Evolutionary conservation across 1,140 invertebrate genomes (phyloP).

Genomic region (Scaptodrosophila lebanonensis): DNA sequence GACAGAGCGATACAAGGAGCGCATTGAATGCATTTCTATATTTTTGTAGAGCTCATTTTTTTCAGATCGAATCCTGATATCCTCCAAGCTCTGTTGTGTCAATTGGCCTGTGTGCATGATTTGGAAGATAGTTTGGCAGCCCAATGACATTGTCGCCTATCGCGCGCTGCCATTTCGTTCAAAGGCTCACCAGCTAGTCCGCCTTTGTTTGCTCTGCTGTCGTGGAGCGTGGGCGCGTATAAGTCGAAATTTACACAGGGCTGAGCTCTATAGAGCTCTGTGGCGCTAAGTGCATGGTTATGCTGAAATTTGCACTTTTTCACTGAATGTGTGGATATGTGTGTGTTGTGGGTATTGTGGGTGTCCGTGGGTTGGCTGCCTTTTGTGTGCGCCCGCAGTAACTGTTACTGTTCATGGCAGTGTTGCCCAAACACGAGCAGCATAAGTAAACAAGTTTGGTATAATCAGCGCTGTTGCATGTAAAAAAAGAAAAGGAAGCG

Average conservation of each 20-base stretch:
- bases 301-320: conserved; percentile 68
- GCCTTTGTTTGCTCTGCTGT: conserved; percentile 54
- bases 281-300: conserved; percentile 45
- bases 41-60: too few species aligned
- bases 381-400: too few species aligned
- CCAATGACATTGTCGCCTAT: not conserved
- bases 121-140: too few species aligned
- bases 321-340: conserved; percentile 2
- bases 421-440: conserved; percentile 37
- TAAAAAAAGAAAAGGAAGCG: not conserved
- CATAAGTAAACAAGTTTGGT: conserved; percentile 73
- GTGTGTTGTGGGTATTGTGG: not conserved
- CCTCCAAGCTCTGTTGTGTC: not conserved
- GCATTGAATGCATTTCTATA: too few species aligned
- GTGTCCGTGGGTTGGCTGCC: not conserved
- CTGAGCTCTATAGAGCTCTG: conserved; percentile 16
- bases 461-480: conserved; percentile 53
- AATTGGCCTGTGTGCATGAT: too few species aligned
- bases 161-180: not conserved
- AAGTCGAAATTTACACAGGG: conserved; percentile 64
- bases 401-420: too few species aligned
- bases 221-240: conserved; percentile 52
- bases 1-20: too few species aligned
- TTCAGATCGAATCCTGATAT: too few species aligned
- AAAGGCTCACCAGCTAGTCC: not conserved